phyloP scores from a whole-genome alignment of 92 coral and sea anemone species.

The Phymanthus crucifer region DNA sequence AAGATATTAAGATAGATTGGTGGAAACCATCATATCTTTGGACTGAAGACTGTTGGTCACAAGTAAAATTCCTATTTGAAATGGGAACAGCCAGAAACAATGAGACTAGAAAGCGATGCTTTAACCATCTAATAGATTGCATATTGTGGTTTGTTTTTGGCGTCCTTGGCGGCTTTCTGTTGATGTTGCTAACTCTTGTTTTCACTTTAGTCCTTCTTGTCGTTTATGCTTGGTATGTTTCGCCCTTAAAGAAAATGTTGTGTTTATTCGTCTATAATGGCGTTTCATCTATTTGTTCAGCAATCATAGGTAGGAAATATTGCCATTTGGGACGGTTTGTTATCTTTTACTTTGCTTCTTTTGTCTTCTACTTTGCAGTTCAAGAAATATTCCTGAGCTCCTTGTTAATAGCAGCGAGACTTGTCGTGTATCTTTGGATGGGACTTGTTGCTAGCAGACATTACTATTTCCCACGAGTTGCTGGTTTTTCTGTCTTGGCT shows the following conservation, averaged over 20 bases:
- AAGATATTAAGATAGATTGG: too few relatives aligned
- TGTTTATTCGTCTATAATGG: too few relatives aligned
- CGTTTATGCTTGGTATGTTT: background rate
- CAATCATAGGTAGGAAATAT: too few relatives aligned
- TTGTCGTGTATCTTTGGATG: too few relatives aligned
- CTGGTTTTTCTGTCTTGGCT: background rate
- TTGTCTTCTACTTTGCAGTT: background rate
- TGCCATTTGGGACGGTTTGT: too few relatives aligned
- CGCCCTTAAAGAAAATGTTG: too few relatives aligned
- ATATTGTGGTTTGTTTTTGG: background rate
- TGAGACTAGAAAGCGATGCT: too few relatives aligned
- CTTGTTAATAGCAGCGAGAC: constrained; percentile 7
- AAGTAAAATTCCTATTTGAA: background rate
- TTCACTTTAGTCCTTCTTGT: background rate
- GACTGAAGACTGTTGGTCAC: background rate
- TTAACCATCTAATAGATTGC: too few relatives aligned
- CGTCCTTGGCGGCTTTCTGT: background rate
- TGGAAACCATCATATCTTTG: too few relatives aligned
- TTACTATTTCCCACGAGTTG: background rate
- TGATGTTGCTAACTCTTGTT: background rate
- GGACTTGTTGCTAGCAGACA: constrained; percentile 18
- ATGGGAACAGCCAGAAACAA: too few relatives aligned
- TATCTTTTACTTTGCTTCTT: background rate
- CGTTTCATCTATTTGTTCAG: too few relatives aligned
- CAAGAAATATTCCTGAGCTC: background rate